Conservation (phyloP, 2,113 vertebrate genomes). For the Suncus etruscus region DNA sequence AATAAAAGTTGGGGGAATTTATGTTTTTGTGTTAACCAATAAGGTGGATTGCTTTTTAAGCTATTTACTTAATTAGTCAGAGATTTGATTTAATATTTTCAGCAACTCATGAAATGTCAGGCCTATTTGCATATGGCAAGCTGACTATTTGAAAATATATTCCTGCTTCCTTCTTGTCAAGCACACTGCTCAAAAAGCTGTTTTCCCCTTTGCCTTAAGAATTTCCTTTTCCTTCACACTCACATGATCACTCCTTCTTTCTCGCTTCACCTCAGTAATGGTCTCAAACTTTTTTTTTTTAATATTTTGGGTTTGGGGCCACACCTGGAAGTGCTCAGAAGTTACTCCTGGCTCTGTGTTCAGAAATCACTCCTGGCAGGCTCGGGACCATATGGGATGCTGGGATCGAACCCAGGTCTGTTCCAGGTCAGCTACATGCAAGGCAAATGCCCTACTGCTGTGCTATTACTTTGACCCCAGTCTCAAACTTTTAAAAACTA, state of each 20-base stretch:
- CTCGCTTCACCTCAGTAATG: not conserved
- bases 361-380: too few relatives aligned
- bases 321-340: too few relatives aligned
- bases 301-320: too few relatives aligned
- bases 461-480: too few relatives aligned
- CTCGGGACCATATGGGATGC: too few relatives aligned
- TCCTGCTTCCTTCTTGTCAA: not conserved
- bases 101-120: not conserved
- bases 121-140: not conserved
- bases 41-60: constrained; percentile 32
- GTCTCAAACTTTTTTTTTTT: too few relatives aligned
- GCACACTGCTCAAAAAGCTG: not conserved
- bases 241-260: too few relatives aligned
- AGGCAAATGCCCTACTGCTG: too few relatives aligned
- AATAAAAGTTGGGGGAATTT: constrained; percentile 58
- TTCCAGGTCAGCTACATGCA: too few relatives aligned
- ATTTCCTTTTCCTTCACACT: not conserved
- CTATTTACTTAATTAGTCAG: constrained; percentile 44
- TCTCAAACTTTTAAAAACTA: not conserved
- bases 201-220: not conserved
- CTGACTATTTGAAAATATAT: not conserved
- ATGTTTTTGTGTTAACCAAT: constrained; percentile 37
- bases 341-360: too few relatives aligned
- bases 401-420: too few relatives aligned
- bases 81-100: constrained; percentile 30